A percentile compares a stretch with the other conserved stretches of the same genome.
Evolutionary conservation across 2,113 vertebrate genomes (phyloP).

Genomic region (Laticauda laticaudata): DNA sequence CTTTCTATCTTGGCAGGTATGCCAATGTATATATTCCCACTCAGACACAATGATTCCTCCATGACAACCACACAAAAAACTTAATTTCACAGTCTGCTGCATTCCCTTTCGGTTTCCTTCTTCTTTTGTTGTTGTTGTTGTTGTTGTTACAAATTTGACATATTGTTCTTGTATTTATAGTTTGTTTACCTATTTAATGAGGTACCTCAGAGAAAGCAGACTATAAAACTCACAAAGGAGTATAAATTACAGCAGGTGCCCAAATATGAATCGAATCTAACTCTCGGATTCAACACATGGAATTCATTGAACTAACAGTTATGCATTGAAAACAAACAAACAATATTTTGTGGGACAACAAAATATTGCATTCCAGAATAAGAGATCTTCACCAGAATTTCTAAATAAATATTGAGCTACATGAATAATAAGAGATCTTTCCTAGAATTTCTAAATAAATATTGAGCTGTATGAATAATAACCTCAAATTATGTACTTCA

Average conservation of each 20-base stretch:
- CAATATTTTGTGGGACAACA: background rate
- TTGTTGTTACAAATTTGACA: background rate
- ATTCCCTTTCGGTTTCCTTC: background rate
- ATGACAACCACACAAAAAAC: background rate
- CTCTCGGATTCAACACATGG: background rate
- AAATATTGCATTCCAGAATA: background rate
- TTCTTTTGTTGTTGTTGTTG: background rate
- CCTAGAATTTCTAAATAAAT: background rate
- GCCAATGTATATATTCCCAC: background rate
- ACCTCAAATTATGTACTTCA: background rate
- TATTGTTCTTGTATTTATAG: background rate
- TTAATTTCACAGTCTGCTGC: background rate
- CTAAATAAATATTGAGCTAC: background rate
- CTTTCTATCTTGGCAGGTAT: background rate
- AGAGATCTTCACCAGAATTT: background rate
- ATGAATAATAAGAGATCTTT: background rate
- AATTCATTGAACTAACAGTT: background rate
- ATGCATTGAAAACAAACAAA: background rate
- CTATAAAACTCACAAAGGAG: background rate
- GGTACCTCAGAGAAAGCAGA: background rate
- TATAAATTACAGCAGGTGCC: background rate
- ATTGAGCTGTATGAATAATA: background rate
- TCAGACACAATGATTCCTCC: background rate
- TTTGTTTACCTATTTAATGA: conserved; percentile 1
- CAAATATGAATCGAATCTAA: background rate